phyloP scores from a whole-genome alignment of 2,888 invertebrate species.

The Drosophila anomalata region DNA sequence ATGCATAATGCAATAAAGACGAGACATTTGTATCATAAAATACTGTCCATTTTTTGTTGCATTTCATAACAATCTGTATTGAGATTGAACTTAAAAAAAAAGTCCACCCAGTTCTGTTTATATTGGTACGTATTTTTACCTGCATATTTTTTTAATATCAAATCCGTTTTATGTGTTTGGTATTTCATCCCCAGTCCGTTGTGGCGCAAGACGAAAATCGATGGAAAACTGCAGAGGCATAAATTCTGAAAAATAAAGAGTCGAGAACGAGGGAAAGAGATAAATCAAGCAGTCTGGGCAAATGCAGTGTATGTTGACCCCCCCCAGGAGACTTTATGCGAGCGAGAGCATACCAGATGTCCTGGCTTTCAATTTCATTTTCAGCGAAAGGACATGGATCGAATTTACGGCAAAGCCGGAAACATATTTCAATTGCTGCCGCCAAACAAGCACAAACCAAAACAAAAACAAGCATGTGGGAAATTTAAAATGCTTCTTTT shows the following conservation, averaged over 20 bases:
- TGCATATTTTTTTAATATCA: constrained; percentile 82
- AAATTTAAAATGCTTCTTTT: constrained; percentile 37
- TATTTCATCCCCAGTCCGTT: constrained; percentile 83
- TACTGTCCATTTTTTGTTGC: no score
- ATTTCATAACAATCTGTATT: background rate
- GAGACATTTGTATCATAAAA: no score
- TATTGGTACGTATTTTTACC: constrained; percentile 65
- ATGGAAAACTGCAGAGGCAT: constrained; percentile 74
- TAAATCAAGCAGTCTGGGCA: constrained; percentile 34
- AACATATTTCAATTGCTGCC: constrained; percentile 62
- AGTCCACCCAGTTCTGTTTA: constrained; percentile 6
- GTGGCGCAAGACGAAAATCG: constrained; percentile 75
- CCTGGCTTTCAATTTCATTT: constrained; percentile 21
- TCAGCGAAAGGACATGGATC: constrained; percentile 8
- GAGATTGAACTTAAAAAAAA: background rate
- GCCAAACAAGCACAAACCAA: constrained; percentile 1
- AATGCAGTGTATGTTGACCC: constrained; percentile 24
- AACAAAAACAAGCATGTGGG: constrained; percentile 26
- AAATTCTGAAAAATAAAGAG: constrained; percentile 69
- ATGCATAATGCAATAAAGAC: background rate
- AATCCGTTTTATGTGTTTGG: constrained; percentile 81
- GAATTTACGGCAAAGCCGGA: constrained; percentile 16
- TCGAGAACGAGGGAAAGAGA: constrained; percentile 28
- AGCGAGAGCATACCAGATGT: constrained; percentile 13
- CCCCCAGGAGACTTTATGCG: constrained; percentile 10